Evolutionary conservation across 2,888 invertebrate genomes (phyloP), one percentile per base, ranked within the genome.

Genomic region (Podabrus alpinus): DNA sequence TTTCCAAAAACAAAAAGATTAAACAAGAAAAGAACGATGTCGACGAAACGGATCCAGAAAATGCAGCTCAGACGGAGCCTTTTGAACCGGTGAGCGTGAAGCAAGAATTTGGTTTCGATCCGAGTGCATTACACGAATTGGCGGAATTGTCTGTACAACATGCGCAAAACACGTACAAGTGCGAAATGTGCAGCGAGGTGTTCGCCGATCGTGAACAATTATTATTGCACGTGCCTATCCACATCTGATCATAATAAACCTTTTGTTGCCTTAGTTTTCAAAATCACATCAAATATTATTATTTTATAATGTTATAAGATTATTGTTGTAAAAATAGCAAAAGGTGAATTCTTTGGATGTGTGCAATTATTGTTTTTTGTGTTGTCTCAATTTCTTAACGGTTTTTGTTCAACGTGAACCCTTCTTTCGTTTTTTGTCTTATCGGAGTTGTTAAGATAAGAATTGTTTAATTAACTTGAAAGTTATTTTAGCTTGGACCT

Each of bases 161-260:
- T 74, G 83, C 86, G 66, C 85, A 86, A 77, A 87, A 84, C 78
- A 80, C 92, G 62, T 94, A 91, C 87, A 92, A 92, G 80, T 95
- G 95, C 85, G 95, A 95, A 86, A 95, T 95, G 94, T 95, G 95
- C 86, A 91, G 93, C 71, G 91, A 92, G 67, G 91, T 92, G 80
- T 95, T 95, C 86, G 88, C 91, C 10, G 92, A 93, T 78, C 91
- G 94, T 69, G 92, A 93, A 69, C 94, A 94, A 79, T 86, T 93
- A 62, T 87, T 95, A 77, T 89, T 93, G 72, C 95, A 95, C 87
- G 94, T 95, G 82, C 94, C 94, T 72, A 92, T 95, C 84, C 95
- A 95, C 86, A 95, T 95, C 88, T 93, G 92, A 93, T 89, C 87
- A 83, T 84, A 84, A 82, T 19, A 45, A 45, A 45, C 45, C 45